These are phyloP conservation scores for Phymatocera aterrima DNA, from an alignment of 2,888 invertebrate genomes.

Conservation along the genomic window DNA sequence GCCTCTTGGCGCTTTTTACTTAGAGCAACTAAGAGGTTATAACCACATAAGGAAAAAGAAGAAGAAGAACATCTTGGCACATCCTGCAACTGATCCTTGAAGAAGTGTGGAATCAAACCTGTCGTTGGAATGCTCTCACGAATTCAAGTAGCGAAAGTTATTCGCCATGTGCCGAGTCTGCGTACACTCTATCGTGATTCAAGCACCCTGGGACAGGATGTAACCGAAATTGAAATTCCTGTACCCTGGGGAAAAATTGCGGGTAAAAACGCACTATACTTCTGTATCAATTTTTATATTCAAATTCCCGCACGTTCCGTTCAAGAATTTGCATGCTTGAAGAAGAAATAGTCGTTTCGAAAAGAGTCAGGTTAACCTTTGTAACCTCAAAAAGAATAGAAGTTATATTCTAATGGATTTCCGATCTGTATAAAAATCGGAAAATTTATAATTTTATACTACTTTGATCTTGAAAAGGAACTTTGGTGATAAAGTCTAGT, in stretches of 20 bases:
- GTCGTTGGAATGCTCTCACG: neutral
- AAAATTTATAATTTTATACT: neutral
- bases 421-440: neutral
- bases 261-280: constrained; percentile 68
- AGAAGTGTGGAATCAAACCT: neutral
- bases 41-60: too few species aligned
- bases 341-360: neutral
- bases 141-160: neutral
- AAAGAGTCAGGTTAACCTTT: neutral
- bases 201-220: constrained; percentile 1
- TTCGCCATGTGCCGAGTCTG: neutral
- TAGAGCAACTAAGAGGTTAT: too few species aligned
- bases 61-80: too few species aligned
- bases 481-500: neutral
- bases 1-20: too few species aligned
- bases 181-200: neutral
- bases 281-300: neutral
- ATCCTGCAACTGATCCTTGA: neutral
- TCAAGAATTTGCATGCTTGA: too few species aligned
- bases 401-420: neutral
- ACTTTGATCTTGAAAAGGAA: neutral
- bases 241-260: constrained; percentile 83
- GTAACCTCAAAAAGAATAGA: constrained; percentile 5
- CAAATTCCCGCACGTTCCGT: neutral
- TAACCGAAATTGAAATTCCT: constrained; percentile 80